Conservation (phyloP, 2,113 vertebrate species). For the Petaurus breviceps region DNA sequence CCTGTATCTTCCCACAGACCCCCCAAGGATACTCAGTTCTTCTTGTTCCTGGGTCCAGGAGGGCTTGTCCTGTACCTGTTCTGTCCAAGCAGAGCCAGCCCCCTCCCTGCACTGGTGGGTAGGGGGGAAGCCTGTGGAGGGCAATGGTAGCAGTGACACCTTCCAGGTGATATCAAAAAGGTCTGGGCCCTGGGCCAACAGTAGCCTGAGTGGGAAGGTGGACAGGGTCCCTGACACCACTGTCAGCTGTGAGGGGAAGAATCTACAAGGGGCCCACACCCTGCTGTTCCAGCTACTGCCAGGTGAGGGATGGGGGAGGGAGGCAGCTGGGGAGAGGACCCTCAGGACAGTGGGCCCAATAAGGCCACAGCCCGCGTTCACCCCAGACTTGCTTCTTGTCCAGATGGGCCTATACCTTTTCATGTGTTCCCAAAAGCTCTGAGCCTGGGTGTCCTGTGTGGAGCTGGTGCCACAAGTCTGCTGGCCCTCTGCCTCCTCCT, state of each 20-base stretch:
- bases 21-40: background rate
- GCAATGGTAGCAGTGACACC: background rate
- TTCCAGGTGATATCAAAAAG: background rate
- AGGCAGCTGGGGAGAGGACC: fast-evolving
- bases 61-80: constrained; percentile 33
- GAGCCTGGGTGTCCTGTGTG: background rate
- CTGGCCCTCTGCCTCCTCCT: background rate
- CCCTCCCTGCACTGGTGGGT: constrained; percentile 5
- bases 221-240: background rate
- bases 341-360: background rate
- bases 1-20: background rate
- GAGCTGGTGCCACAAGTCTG: constrained; percentile 30
- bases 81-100: background rate
- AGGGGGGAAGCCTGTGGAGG: background rate
- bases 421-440: background rate
- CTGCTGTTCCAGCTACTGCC: background rate
- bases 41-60: background rate
- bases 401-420: constrained; percentile 5
- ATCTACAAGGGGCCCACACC: fast-evolving
- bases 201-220: background rate
- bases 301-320: background rate
- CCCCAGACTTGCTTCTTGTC: background rate
- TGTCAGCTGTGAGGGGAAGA: constrained; percentile 28
- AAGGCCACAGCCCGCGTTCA: background rate
- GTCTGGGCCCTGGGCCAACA: fast-evolving